Conservation (phyloP, 35 echinoderm and acorn worm genomes). For the Lytechinus pictus region DNA sequence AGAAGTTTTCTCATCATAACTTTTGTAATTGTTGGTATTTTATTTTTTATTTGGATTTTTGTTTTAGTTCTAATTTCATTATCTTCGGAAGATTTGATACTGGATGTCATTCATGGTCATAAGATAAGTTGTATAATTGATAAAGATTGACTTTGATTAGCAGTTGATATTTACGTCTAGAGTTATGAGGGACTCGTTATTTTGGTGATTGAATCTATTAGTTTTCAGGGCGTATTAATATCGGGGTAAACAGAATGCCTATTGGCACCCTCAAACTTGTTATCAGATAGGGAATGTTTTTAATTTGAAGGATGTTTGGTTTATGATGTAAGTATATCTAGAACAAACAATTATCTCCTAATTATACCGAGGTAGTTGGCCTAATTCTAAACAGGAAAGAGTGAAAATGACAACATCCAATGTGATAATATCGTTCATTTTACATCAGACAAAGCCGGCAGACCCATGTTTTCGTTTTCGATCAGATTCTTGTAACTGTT, state of each 20-base stretch:
- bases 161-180: no score
- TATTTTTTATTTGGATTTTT: no score
- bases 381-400: slow-evolving; percentile 37
- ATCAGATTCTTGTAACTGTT: slow-evolving; percentile 36
- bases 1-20: no score
- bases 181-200: no score
- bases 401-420: slow-evolving; percentile 19
- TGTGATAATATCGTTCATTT: neutral
- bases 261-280: neutral
- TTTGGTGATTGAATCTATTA: no score
- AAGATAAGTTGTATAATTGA: no score
- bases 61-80: no score
- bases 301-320: neutral
- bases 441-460: slow-evolving; percentile 1
- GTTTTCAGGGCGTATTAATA: no score
- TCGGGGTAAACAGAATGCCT: neutral
- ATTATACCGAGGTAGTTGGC: slow-evolving; percentile 13
- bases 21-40: no score
- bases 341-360: neutral
- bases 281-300: neutral
- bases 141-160: no score
- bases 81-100: no score
- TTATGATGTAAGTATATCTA: neutral
- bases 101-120: no score
- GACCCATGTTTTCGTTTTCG: slow-evolving; percentile 32